Conservation (phyloP, 2,888 invertebrate species). For the Eristalis pertinax region DNA sequence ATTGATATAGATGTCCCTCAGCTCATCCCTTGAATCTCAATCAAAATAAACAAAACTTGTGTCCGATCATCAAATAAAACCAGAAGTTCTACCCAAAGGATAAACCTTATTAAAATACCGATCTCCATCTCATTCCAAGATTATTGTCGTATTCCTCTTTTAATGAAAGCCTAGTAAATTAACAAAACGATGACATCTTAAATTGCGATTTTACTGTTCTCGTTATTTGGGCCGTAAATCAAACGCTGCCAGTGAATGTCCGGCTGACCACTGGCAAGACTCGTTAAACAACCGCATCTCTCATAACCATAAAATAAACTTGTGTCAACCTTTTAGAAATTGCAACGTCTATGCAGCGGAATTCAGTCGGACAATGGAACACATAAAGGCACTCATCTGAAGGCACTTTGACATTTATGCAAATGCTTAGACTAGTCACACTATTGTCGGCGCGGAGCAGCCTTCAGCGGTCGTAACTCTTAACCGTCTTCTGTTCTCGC, state of each 20-base stretch:
- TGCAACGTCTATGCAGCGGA: neutral
- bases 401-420: slow-evolving; percentile 38
- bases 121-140: too few species aligned
- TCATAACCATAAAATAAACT: neutral
- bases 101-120: too few species aligned
- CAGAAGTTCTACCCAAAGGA: too few species aligned
- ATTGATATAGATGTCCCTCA: too few species aligned
- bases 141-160: neutral
- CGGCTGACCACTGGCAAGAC: neutral
- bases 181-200: neutral
- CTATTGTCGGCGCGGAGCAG: neutral
- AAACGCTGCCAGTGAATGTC: neutral
- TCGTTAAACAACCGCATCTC: neutral
- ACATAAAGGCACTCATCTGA: slow-evolving; percentile 2
- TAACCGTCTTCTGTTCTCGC: neutral
- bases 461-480: neutral
- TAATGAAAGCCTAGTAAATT: neutral
- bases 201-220: neutral
- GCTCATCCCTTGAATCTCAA: too few species aligned
- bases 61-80: too few species aligned
- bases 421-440: slow-evolving; percentile 3
- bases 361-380: neutral
- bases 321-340: neutral
- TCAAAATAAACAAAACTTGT: too few species aligned
- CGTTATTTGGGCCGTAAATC: neutral